These are phyloP conservation scores for Andrena fulva DNA, from an alignment of 2,888 invertebrate genomes.

Conservation along the genomic window DNA sequence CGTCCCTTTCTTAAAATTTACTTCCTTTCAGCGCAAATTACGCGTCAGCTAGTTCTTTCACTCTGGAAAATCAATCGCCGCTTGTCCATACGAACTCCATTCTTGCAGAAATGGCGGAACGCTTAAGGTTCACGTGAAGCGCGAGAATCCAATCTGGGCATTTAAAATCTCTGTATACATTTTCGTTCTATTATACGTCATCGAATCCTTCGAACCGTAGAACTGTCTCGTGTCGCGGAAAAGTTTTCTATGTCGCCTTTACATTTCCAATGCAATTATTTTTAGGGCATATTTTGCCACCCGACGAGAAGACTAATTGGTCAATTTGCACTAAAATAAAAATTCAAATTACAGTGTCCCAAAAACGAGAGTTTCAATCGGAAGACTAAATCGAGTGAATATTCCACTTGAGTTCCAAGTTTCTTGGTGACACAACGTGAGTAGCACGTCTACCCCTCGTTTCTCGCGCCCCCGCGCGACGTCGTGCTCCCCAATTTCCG, in stretches of 20 bases:
- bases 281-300: too few species aligned
- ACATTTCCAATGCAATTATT: too few species aligned
- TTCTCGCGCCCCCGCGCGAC: background rate
- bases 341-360: too few species aligned
- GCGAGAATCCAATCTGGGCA: background rate
- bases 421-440: background rate
- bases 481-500: slow-evolving; percentile 24
- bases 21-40: slow-evolving; percentile 20
- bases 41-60: background rate
- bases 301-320: too few species aligned
- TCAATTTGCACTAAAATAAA: too few species aligned
- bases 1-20: slow-evolving; percentile 15
- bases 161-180: background rate
- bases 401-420: background rate
- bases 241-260: background rate
- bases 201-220: too few species aligned
- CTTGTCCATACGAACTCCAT: background rate
- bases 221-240: background rate
- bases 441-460: slow-evolving; percentile 8
- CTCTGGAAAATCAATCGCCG: slow-evolving; percentile 20
- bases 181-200: background rate
- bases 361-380: too few species aligned
- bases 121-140: background rate
- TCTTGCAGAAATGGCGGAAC: background rate
- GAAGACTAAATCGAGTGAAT: too few species aligned